phyloP scores from a whole-genome alignment of 1,140 invertebrate genomes.

The Scylla paramamosain region DNA sequence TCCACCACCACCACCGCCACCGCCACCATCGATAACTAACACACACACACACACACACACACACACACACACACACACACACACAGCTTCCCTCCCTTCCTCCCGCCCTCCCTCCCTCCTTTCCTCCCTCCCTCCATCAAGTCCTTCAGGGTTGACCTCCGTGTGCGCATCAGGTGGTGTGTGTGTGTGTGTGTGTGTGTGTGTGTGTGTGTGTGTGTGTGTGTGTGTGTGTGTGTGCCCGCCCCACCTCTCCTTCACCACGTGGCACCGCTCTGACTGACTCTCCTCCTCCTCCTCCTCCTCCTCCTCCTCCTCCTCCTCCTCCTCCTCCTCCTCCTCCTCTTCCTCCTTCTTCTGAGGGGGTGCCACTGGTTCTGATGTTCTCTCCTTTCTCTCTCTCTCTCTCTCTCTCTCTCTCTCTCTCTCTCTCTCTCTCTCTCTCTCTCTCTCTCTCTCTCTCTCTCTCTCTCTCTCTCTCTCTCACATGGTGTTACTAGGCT shows the following conservation, averaged over 20 bases:
- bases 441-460: too few relatives aligned
- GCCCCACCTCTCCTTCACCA: not conserved
- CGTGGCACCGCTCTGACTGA: not conserved
- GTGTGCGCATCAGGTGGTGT: constrained; percentile 29
- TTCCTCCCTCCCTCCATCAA: not conserved
- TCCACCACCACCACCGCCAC: too few relatives aligned
- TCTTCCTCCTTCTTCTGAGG: not conserved
- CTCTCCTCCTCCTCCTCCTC: not conserved
- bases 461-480: too few relatives aligned
- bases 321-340: not conserved
- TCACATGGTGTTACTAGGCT: too few relatives aligned
- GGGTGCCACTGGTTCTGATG: not conserved
- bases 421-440: too few relatives aligned
- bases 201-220: not conserved
- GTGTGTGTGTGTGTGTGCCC: not conserved
- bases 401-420: constrained; percentile 31
- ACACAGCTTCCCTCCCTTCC: not conserved
- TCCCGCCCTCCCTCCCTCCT: not conserved
- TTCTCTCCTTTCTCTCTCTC: constrained; percentile 39
- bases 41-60: too few relatives aligned
- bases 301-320: not conserved
- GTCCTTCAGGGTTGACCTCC: constrained; percentile 36
- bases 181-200: not conserved
- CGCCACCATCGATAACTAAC: too few relatives aligned
- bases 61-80: too few relatives aligned